Evolutionary conservation across 2,113 vertebrate species (phyloP).

Genomic region (Nothocercus nigrocapillus): DNA sequence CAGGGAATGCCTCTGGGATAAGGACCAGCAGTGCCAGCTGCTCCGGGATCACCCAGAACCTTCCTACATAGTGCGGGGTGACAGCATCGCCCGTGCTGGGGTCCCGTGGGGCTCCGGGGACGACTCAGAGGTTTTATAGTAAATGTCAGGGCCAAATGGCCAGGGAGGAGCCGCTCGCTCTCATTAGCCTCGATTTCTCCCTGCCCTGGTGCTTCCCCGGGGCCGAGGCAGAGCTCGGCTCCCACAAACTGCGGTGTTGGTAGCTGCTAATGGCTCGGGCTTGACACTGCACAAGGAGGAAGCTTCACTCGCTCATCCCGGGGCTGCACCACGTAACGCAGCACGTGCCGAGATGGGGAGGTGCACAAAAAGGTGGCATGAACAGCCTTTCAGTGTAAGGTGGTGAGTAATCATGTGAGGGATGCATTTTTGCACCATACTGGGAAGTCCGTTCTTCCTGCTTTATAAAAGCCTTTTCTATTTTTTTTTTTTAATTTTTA

Average conservation of each 20-base stretch:
- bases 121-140: background rate
- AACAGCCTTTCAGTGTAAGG: background rate
- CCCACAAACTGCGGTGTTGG: background rate
- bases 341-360: background rate
- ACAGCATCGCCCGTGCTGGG: background rate
- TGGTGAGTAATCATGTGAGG: background rate
- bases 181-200: background rate
- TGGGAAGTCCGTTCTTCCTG: background rate
- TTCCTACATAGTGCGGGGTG: background rate
- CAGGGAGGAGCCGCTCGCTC: background rate
- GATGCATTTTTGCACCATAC: background rate
- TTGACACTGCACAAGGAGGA: background rate
- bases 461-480: background rate
- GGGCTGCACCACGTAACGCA: background rate
- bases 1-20: background rate
- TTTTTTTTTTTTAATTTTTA: background rate
- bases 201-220: background rate
- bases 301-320: background rate
- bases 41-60: background rate
- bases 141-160: background rate
- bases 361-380: background rate
- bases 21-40: background rate
- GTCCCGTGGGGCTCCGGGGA: background rate
- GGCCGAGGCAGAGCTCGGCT: background rate
- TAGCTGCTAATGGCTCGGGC: background rate